Conservation (phyloP, 2,888 invertebrate species). For the Cephus spinipes region DNA sequence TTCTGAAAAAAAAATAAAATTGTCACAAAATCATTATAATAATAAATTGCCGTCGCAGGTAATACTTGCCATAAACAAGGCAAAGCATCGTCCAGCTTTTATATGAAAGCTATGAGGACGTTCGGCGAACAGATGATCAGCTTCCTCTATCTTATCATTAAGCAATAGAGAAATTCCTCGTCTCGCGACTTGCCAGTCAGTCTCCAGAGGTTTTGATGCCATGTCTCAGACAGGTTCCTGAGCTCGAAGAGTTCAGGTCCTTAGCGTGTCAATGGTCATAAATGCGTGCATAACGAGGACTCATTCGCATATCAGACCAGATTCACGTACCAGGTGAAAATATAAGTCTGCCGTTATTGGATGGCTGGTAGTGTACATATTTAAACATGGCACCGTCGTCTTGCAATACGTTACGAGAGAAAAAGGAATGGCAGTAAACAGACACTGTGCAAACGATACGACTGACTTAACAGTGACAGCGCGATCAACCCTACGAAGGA, state of each 20-base stretch:
- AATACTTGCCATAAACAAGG: conserved; percentile 66
- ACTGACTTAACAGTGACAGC: not conserved
- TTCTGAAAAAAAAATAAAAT: conserved; percentile 68
- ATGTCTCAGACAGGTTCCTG: conserved; percentile 11
- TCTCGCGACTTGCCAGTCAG: conserved; percentile 65
- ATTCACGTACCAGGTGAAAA: not conserved
- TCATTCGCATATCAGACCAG: not conserved
- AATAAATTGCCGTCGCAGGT: not conserved
- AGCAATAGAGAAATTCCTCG: conserved; percentile 66
- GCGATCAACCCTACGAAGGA: not conserved
- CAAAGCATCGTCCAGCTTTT: conserved; percentile 67
- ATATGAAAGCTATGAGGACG: conserved; percentile 66
- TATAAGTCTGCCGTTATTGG: not conserved
- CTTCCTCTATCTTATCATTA: conserved; percentile 67
- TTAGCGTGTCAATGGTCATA: not conserved
- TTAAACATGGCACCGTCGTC: not conserved
- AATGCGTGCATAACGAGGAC: not conserved
- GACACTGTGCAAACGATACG: not conserved
- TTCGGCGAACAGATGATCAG: conserved; percentile 64
- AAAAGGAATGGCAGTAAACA: not conserved
- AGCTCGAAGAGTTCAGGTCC: not conserved
- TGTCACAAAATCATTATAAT: not conserved
- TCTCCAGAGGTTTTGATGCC: conserved; percentile 31
- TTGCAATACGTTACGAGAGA: not conserved
- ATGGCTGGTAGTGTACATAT: not conserved